Evolutionary conservation across 2,113 vertebrate genomes (phyloP), one percentile per base, ranked within the genome.

Genomic region (Corynorhinus townsendii): DNA sequence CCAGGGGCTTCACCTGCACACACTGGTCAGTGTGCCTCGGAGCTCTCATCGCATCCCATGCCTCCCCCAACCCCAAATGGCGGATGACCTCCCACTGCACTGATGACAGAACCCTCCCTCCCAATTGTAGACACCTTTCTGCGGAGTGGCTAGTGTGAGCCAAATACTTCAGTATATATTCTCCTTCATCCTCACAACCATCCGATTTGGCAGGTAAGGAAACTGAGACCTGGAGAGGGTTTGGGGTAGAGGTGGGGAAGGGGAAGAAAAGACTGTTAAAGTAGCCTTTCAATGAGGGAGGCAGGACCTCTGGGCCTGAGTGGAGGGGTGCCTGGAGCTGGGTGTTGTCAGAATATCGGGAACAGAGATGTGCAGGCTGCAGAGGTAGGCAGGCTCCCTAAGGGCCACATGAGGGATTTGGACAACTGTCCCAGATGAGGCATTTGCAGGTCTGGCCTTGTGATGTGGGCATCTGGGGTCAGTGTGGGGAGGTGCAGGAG

Each of bases 401-500:
- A 59, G 9, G 47, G 16, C 38, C 4, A 4, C 15, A n/a, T 40
- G 11, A 84, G 49, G 54, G 16, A 2, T 72, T 43, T 47, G 43
- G 56, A 66, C 11, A 17, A 4, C 9, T 17, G 10, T 77, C 15
- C 1, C 2, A 33, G 40, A 26, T 45, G 62, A 35, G 43, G 52
- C 35, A 24, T 59, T 33, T 45, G 49, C 7, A 90, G 71, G 24
- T 20, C 62, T 40, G 22, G 9, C 16, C 24, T 38, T 26, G 47
- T 8, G 20, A 19, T 16, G 11, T 28, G 24, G 47, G 43, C 30
- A 66, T 45, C 9, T 9, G 11, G 33, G 30, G 19, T 43, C 45
- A 17, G 43, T 0, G 22, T 3, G 30, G 15, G 30, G 38, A n/a
- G 26, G 6, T 0, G 8, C 3, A 5, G 11, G 64, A 45, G 24